A percentile compares a stretch with the other conserved stretches of the same genome.
phyloP scores from a whole-genome alignment of 1,140 invertebrate species.

The Musca vetustissima region DNA sequence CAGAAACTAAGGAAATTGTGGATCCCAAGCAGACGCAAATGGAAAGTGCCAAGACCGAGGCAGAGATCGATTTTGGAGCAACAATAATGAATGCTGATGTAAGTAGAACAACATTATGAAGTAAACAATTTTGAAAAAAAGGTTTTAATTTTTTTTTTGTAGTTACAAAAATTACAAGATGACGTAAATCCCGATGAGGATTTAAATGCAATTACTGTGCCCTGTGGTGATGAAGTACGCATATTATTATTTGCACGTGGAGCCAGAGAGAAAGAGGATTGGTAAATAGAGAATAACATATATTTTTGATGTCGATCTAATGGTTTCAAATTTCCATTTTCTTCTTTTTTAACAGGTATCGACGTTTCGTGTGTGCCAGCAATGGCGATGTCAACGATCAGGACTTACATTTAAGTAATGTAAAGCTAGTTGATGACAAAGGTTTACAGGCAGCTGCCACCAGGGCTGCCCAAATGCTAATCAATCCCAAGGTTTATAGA shows the following conservation, averaged over 20 bases:
- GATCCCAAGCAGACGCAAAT: neutral
- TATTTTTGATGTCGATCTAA: no score
- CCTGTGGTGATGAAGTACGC: constrained; percentile 51
- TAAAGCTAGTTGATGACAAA: constrained; percentile 40
- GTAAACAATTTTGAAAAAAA: no score
- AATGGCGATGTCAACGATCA: constrained; percentile 43
- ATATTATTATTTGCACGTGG: constrained; percentile 78
- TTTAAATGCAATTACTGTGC: constrained; percentile 39
- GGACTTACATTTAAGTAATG: constrained; percentile 44
- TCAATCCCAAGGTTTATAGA: constrained; percentile 21
- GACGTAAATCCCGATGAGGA: constrained; percentile 42
- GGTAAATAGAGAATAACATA: constrained; percentile 55
- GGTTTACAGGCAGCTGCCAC: constrained; percentile 46
- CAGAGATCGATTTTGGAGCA: constrained; percentile 40
- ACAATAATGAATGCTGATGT: constrained; percentile 47
- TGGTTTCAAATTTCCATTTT: no score
- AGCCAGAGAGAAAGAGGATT: constrained; percentile 86
- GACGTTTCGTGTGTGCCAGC: constrained; percentile 48
- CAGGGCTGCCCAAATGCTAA: constrained; percentile 35
- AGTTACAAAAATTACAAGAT: constrained; percentile 45
- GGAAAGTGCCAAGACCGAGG: constrained; percentile 31
- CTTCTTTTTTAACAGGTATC: constrained; percentile 33
- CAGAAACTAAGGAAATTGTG: neutral
- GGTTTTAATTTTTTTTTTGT: neutral
- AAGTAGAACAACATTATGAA: neutral